Evolutionary conservation across 2,797 vertebrate genomes (phyloP).

Genomic region (Danio albolineatus): DNA sequence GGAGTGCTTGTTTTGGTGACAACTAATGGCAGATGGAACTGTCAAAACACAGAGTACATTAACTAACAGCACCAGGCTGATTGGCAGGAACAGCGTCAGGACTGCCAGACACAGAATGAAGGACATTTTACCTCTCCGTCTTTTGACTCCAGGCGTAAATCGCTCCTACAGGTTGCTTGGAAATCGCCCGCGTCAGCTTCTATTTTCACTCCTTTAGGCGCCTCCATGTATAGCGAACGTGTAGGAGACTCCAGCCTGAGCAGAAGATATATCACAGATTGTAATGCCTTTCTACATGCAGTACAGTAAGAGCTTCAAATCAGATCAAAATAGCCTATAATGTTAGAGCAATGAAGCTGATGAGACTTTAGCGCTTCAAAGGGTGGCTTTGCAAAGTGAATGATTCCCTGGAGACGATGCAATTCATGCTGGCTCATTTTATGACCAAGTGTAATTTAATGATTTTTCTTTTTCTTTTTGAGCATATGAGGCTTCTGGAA

Average conservation of each 20-base stretch:
- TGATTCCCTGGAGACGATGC: slow-evolving; percentile 35
- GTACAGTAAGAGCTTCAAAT: slow-evolving; percentile 4
- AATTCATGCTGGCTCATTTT: slow-evolving; percentile 12
- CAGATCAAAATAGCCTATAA: background rate
- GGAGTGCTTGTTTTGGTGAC: slow-evolving; percentile 31
- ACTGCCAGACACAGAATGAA: background rate
- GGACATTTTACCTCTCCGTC: slow-evolving; percentile 89
- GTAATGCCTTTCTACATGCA: background rate
- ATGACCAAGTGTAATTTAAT: slow-evolving; percentile 41
- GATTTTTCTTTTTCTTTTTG: background rate
- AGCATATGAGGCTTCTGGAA: slow-evolving; percentile 1
- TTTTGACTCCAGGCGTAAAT: slow-evolving; percentile 96
- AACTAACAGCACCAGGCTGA: slow-evolving; percentile 18
- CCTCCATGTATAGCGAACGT: slow-evolving; percentile 93
- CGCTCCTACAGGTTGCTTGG: slow-evolving; percentile 93
- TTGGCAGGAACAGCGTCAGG: slow-evolving; percentile 6
- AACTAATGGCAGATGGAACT: slow-evolving; percentile 40
- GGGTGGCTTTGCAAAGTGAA: slow-evolving; percentile 30
- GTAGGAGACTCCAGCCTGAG: slow-evolving; percentile 95
- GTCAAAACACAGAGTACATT: slow-evolving; percentile 41
- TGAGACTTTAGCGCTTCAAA: slow-evolving; percentile 40
- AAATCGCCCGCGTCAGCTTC: slow-evolving; percentile 95
- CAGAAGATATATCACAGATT: slow-evolving; percentile 26
- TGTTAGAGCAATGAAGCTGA: slow-evolving; percentile 12
- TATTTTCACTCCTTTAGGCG: slow-evolving; percentile 95